Percentiles rank a stretch among this genome's conserved stretches.
These are phyloP conservation scores for Carterocephalus palaemon DNA, from an alignment of 2,888 invertebrate genomes.

Conservation along the genomic window DNA sequence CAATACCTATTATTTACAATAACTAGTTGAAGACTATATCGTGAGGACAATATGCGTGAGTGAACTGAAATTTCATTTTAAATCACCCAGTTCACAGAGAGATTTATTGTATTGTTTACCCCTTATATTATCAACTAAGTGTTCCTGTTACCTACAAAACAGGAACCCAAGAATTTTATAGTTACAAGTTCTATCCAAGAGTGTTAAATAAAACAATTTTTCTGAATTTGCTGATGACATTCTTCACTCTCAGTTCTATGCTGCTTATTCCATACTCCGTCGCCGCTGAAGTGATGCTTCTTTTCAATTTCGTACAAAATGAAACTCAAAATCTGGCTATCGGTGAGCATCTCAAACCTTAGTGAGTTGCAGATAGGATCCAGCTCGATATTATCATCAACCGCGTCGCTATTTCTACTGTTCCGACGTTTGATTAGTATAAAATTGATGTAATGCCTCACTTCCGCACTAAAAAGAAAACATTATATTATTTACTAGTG, in stretches of 20 bases:
- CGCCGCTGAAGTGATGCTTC: constrained; percentile 85
- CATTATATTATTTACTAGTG: too few relatives aligned
- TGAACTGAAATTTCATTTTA: too few relatives aligned
- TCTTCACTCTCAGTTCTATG: constrained; percentile 37
- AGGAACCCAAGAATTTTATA: too few relatives aligned
- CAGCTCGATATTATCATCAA: constrained; percentile 26
- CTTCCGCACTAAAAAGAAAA: constrained; percentile 43
- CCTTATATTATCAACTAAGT: too few relatives aligned
- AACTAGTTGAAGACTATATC: too few relatives aligned
- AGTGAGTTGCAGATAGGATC: constrained; percentile 46
- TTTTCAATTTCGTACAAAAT: constrained; percentile 85
- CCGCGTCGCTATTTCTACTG: constrained; percentile 24
- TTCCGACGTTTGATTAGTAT: constrained; percentile 42
- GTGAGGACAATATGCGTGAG: too few relatives aligned
- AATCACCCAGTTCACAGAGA: too few relatives aligned
- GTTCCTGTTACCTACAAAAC: too few relatives aligned
- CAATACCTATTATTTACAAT: too few relatives aligned
- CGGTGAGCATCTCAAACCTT: constrained; percentile 50
- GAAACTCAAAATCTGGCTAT: constrained; percentile 80
- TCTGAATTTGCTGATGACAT: constrained; percentile 24
- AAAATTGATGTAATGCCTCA: constrained; percentile 46
- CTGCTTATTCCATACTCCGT: constrained; percentile 81
- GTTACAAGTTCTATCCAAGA: background rate
- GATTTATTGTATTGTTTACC: too few relatives aligned
- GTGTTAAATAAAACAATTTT: constrained; percentile 2